Evolutionary conservation across 2,888 invertebrate genomes (phyloP).

Genomic region (Desoria tigrina): DNA sequence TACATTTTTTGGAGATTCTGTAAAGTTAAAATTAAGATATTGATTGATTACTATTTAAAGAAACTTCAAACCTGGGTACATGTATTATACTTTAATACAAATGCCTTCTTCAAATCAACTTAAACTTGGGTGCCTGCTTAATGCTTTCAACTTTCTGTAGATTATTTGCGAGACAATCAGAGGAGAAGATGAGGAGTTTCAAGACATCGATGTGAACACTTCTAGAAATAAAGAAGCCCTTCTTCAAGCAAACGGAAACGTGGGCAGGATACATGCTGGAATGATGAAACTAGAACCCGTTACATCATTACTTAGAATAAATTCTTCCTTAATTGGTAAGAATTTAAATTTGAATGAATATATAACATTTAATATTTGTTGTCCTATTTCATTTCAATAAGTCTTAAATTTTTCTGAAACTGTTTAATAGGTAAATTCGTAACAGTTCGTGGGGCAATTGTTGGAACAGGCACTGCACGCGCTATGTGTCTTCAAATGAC

Average conservation of each 20-base stretch:
- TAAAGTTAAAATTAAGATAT: too few species aligned
- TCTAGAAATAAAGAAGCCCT: not conserved
- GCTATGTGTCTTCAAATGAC: constrained; percentile 34
- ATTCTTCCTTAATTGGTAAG: constrained; percentile 41
- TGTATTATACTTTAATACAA: too few species aligned
- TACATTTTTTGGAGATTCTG: too few species aligned
- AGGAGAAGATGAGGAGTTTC: not conserved
- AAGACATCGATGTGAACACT: not conserved
- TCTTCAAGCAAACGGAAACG: not conserved
- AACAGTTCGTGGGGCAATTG: constrained; percentile 44
- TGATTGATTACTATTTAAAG: too few species aligned
- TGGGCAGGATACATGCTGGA: constrained; percentile 31
- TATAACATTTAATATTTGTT: constrained; percentile 9
- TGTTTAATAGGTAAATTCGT: constrained; percentile 49
- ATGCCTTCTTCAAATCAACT: too few species aligned
- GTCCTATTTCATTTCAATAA: too few species aligned
- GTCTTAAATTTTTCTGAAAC: too few species aligned
- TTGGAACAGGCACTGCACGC: constrained; percentile 36
- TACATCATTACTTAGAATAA: constrained; percentile 31
- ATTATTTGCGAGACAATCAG: not conserved
- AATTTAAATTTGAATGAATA: constrained; percentile 4
- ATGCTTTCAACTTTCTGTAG: not conserved
- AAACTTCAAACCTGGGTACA: too few species aligned
- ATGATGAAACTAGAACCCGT: constrained; percentile 36
- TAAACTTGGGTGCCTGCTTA: not conserved